A percentile compares a stretch with the other conserved stretches of the same genome.
Evolutionary conservation across 2,888 invertebrate species (phyloP).

Genomic region (Melipona beecheii): DNA sequence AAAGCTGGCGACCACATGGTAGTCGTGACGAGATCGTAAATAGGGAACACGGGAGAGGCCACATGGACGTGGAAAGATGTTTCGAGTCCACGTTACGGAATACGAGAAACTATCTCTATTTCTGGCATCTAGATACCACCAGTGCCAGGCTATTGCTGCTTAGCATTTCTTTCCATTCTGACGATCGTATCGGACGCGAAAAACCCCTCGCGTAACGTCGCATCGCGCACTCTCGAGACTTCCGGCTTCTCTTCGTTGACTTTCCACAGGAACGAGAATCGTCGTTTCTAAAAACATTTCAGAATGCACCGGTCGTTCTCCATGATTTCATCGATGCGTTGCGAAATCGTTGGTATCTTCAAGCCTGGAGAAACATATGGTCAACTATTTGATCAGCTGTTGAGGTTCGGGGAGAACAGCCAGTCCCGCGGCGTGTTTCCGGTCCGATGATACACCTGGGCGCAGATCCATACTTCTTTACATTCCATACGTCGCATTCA

Average conservation of each 20-base stretch:
- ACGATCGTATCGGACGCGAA: neutral
- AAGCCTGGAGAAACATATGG: neutral
- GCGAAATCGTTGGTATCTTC: neutral
- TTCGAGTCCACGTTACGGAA: conserved; percentile 40
- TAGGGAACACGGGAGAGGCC: conserved; percentile 59
- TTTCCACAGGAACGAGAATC: neutral
- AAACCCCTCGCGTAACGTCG: neutral
- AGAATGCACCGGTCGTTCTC: conserved; percentile 7
- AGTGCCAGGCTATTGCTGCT: conserved; percentile 28
- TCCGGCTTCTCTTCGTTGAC: neutral
- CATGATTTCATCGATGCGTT: neutral
- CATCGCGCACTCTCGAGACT: conserved; percentile 8
- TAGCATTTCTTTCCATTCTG: conserved; percentile 13
- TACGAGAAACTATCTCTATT: conserved; percentile 67
- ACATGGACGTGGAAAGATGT: conserved; percentile 62
- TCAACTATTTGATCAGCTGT: conserved; percentile 35
- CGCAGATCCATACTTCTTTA: conserved; percentile 97
- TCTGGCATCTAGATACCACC: conserved; percentile 59
- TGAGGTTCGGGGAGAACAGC: conserved; percentile 14
- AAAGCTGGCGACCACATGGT: conserved; percentile 72
- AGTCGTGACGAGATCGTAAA: conserved; percentile 60
- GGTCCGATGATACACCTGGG: conserved; percentile 72
- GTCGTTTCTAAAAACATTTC: neutral
- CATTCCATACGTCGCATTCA: conserved; percentile 95
- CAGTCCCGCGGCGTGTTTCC: conserved; percentile 3